phyloP scores from a whole-genome alignment of 2,113 vertebrate genomes.

The Cynoglossus semilaevis region DNA sequence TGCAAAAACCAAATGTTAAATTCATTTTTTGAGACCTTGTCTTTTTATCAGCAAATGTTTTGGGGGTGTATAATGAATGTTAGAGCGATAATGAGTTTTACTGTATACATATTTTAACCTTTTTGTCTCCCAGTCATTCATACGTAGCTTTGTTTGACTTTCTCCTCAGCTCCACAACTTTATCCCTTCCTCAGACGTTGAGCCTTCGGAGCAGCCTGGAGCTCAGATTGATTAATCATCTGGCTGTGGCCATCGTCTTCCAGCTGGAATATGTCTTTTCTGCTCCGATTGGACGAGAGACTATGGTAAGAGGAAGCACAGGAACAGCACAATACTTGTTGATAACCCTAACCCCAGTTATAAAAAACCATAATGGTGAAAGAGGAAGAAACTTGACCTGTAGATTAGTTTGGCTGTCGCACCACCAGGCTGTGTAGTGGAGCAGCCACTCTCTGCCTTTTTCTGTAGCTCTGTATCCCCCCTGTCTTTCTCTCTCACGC shows the following conservation, averaged over 20 bases:
- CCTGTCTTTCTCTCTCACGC: too few relatives aligned
- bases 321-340: background rate
- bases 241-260: slow-evolving; percentile 79
- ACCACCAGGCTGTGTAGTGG: too few relatives aligned
- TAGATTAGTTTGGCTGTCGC: too few relatives aligned
- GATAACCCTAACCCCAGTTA: background rate
- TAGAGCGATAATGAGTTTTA: too few relatives aligned
- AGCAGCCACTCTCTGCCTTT: too few relatives aligned
- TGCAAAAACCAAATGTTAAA: background rate
- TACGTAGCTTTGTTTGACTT: slow-evolving; percentile 19
- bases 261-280: slow-evolving; percentile 90
- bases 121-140: background rate
- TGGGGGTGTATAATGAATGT: background rate
- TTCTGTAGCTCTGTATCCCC: too few relatives aligned
- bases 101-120: too few relatives aligned
- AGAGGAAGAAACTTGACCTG: background rate
- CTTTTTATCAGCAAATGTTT: background rate
- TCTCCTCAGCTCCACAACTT: slow-evolving; percentile 46
- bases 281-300: slow-evolving; percentile 53
- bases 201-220: slow-evolving; percentile 85
- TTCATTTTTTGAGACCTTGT: background rate
- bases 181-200: slow-evolving; percentile 62
- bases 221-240: slow-evolving; percentile 82
- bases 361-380: slow-evolving; percentile 1
- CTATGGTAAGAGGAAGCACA: slow-evolving; percentile 75